Evolutionary conservation across 2,888 invertebrate species (phyloP).

Genomic region (Papilio gigon): DNA sequence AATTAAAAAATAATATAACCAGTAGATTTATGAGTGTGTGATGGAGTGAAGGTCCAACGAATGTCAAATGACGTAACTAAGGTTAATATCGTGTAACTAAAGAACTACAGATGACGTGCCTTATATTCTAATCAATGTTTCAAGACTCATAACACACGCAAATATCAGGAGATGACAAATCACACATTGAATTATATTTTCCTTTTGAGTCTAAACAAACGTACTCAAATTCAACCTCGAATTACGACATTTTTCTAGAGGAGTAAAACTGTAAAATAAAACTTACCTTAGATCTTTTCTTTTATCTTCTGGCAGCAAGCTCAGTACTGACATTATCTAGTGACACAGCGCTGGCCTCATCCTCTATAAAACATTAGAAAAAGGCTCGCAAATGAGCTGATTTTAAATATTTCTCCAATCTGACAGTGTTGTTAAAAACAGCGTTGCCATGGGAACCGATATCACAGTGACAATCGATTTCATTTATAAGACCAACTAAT

Average conservation of each 20-base stretch:
- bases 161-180: too few species aligned
- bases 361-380: constrained; percentile 53
- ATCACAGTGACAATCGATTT: constrained; percentile 42
- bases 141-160: too few species aligned
- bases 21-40: background rate
- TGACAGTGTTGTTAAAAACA: constrained; percentile 55
- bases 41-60: background rate
- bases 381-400: constrained; percentile 48
- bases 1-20: too few species aligned
- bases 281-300: constrained; percentile 66
- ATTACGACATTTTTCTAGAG: too few species aligned
- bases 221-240: background rate
- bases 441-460: constrained; percentile 65
- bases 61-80: background rate
- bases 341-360: constrained; percentile 58
- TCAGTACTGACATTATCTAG: constrained; percentile 75
- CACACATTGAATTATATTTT: background rate
- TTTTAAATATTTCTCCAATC: constrained; percentile 43
- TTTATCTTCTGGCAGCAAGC: constrained; percentile 78
- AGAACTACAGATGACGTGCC: background rate
- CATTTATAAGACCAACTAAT: background rate
- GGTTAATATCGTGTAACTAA: background rate
- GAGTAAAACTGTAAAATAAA: background rate
- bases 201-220: background rate
- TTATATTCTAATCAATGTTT: too few species aligned